A percentile compares a stretch with the other conserved stretches of the same genome.
Conservation (phyloP, 2,797 vertebrate genomes). For the Myiothlypis coronata region DNA sequence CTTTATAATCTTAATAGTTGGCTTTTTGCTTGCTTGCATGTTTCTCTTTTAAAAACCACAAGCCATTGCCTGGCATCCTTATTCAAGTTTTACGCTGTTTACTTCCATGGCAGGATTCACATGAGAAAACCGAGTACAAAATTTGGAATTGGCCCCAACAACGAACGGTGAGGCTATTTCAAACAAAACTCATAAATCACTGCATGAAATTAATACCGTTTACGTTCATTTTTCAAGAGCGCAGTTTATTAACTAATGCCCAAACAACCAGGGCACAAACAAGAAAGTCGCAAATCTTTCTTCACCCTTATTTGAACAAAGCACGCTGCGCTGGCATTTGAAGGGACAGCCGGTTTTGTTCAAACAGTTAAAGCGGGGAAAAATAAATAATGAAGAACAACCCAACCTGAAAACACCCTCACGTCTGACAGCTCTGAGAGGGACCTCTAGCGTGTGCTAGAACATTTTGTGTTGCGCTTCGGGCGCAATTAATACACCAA, state of each 20-base stretch:
- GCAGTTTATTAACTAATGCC: neutral
- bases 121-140: neutral
- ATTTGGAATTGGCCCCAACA: neutral
- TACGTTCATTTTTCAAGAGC: neutral
- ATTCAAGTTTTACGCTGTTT: neutral
- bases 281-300: neutral
- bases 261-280: neutral
- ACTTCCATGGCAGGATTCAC: neutral
- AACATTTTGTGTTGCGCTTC: conserved; percentile 55
- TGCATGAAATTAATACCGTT: neutral
- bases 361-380: neutral
- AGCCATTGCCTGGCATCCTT: neutral
- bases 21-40: neutral
- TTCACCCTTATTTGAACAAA: neutral
- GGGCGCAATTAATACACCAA: conserved; percentile 68
- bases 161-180: neutral
- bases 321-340: neutral
- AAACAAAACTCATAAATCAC: neutral
- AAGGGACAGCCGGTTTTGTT: neutral
- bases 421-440: conserved; percentile 65
- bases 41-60: neutral
- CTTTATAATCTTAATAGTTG: neutral
- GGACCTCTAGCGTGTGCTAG: conserved; percentile 78
- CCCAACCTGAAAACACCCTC: conserved; percentile 32
- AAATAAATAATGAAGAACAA: neutral